These are phyloP conservation scores for Sinocyclocheilus anophthalmus DNA, from an alignment of 2,113 vertebrate genomes.

Conservation along the genomic window DNA sequence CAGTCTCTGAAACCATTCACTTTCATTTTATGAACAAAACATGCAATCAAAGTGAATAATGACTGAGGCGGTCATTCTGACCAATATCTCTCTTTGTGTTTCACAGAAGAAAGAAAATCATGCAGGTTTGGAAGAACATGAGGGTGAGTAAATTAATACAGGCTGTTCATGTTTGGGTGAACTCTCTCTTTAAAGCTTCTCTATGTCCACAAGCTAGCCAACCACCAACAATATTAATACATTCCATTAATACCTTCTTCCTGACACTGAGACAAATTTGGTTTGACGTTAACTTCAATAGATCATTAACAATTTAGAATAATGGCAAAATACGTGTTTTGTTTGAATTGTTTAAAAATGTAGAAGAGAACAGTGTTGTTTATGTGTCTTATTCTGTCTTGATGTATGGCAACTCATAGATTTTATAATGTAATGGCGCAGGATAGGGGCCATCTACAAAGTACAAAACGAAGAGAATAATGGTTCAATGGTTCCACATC, in stretches of 20 bases:
- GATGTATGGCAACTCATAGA: too few species aligned
- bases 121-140: background rate
- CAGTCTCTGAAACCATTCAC: background rate
- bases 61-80: background rate
- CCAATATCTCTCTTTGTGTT: background rate
- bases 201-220: slow-evolving; percentile 5
- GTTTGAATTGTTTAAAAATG: too few species aligned
- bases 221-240: background rate
- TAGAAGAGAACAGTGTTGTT: too few species aligned
- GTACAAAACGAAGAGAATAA: too few species aligned
- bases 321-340: background rate
- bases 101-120: background rate
- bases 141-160: too few species aligned
- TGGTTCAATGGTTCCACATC: too few species aligned
- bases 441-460: too few species aligned
- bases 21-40: background rate
- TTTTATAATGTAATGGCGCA: too few species aligned
- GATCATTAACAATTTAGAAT: background rate
- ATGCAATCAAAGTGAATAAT: background rate
- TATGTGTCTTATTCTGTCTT: too few species aligned
- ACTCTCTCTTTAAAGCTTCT: background rate
- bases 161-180: background rate
- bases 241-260: background rate
- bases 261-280: background rate
- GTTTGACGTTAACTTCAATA: background rate